phyloP scores from a whole-genome alignment of 1,140 invertebrate genomes.

The Aphelinus atriplicis region DNA sequence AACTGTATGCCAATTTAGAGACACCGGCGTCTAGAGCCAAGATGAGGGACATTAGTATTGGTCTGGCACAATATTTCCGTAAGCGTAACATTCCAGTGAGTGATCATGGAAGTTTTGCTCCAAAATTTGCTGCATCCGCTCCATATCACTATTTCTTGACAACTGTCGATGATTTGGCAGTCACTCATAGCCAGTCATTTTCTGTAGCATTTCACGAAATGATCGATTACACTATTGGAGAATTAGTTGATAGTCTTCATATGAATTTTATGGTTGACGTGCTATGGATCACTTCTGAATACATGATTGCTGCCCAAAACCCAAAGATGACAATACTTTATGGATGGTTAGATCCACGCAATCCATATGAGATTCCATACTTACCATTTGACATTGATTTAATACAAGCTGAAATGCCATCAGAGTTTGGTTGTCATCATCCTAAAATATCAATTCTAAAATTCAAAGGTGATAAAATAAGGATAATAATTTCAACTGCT shows the following conservation, averaged over 20 bases:
- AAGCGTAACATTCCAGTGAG: slow-evolving; percentile 45
- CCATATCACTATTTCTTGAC: slow-evolving; percentile 87
- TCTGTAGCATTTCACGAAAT: slow-evolving; percentile 81
- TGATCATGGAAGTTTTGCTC: slow-evolving; percentile 68
- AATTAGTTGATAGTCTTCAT: slow-evolving; percentile 78
- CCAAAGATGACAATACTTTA: slow-evolving; percentile 66
- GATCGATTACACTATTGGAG: slow-evolving; percentile 79
- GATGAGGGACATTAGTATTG: slow-evolving; percentile 44
- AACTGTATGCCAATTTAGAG: slow-evolving; percentile 9
- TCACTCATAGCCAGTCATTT: slow-evolving; percentile 72
- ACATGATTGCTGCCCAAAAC: slow-evolving; percentile 76
- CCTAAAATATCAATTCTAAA: slow-evolving; percentile 92
- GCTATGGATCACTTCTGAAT: slow-evolving; percentile 86
- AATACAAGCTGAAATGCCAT: slow-evolving; percentile 76
- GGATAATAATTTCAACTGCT: slow-evolving; percentile 90
- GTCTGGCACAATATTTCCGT: slow-evolving; percentile 45
- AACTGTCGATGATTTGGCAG: slow-evolving; percentile 70
- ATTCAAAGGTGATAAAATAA: slow-evolving; percentile 82
- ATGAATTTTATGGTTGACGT: slow-evolving; percentile 93
- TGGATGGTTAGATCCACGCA: slow-evolving; percentile 74
- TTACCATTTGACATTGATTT: slow-evolving; percentile 72
- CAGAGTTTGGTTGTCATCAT: slow-evolving; percentile 88
- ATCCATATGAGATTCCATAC: slow-evolving; percentile 42
- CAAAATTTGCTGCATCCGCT: slow-evolving; percentile 73
- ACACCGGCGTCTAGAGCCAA: slow-evolving; percentile 29